Conservation (phyloP, 2,888 invertebrate species). For the Frankliniella fusca region DNA sequence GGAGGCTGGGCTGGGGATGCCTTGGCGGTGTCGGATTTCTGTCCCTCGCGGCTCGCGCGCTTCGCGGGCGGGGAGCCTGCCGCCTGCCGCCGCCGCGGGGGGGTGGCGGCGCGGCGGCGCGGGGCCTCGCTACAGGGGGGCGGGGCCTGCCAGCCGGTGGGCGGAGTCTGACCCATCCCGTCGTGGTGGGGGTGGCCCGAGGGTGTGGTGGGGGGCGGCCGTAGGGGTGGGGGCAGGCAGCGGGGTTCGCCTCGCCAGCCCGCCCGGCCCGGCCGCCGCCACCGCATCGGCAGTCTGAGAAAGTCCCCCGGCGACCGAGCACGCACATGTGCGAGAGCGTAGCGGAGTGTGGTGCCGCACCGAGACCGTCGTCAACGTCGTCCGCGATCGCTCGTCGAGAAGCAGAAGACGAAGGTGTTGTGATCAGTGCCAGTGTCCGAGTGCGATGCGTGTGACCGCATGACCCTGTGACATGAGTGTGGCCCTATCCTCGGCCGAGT, state of each 20-base stretch:
- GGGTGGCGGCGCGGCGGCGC: not conserved
- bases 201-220: not conserved
- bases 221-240: not conserved
- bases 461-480: constrained; percentile 22
- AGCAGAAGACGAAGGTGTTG: not conserved
- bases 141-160: not conserved
- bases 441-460: not conserved
- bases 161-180: not conserved
- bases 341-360: not conserved
- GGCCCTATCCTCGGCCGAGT: not conserved
- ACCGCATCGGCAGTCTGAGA: not conserved
- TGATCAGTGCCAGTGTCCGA: not conserved
- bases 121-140: not conserved
- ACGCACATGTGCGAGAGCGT: not conserved
- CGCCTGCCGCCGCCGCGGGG: not conserved
- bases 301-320: not conserved
- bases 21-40: not conserved
- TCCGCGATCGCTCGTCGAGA: not conserved
- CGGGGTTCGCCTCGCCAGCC: not conserved
- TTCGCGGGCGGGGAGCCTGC: not conserved
- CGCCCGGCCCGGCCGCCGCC: not conserved
- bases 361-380: not conserved
- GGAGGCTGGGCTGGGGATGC: not conserved
- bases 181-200: not conserved
- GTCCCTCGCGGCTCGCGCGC: not conserved